Conservation (phyloP, 2,797 vertebrate species). For the Hypotaenidia okinawae region DNA sequence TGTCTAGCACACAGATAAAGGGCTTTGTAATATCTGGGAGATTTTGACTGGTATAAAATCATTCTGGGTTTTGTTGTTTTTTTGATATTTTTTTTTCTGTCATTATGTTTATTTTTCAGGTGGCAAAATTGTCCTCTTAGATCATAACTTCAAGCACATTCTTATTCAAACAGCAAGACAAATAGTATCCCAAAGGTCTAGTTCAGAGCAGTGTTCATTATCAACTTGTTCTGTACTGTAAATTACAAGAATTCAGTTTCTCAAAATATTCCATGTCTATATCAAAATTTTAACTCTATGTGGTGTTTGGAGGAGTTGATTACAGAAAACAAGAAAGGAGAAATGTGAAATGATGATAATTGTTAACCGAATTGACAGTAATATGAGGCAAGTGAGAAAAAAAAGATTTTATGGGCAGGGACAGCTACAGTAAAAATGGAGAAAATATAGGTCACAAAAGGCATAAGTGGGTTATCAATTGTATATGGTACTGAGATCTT, state of each 20-base stretch:
- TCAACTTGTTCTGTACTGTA: constrained; percentile 32
- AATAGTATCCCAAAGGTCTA: constrained; percentile 44
- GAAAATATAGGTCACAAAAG: neutral
- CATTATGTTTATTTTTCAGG: constrained; percentile 32
- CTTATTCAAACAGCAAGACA: constrained; percentile 41
- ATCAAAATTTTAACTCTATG: constrained; percentile 4
- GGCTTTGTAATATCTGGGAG: neutral
- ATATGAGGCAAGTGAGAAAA: neutral
- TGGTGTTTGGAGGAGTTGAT: neutral
- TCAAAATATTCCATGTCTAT: constrained; percentile 7
- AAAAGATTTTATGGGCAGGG: neutral
- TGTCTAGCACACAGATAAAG: neutral
- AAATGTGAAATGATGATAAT: neutral
- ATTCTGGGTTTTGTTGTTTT: neutral
- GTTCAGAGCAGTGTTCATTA: constrained; percentile 32
- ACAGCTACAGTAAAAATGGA: neutral
- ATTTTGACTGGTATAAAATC: neutral
- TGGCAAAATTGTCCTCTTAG: constrained; percentile 15
- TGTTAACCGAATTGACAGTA: neutral
- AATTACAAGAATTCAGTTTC: constrained; percentile 29
- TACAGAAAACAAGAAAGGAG: neutral
- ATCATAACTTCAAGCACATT: constrained; percentile 32
- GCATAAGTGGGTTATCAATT: neutral
- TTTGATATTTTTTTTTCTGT: neutral
- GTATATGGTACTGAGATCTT: neutral